Conservation (phyloP, 2,797 vertebrate genomes). For the Morelia viridis region DNA sequence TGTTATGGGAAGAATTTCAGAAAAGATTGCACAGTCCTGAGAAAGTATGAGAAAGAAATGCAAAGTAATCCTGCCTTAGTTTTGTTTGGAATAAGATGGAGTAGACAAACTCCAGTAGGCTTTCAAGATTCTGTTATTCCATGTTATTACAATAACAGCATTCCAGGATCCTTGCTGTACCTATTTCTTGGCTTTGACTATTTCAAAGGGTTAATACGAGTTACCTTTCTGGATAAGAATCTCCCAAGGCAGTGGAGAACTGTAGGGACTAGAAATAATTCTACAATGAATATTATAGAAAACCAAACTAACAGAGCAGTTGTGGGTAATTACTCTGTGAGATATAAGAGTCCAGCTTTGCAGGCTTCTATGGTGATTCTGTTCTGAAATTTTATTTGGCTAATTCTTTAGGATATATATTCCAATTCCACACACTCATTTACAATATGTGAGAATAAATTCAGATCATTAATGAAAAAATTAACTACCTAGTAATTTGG, state of each 20-base stretch:
- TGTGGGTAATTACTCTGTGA: background rate
- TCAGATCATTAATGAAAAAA: background rate
- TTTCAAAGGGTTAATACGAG: background rate
- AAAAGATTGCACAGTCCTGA: background rate
- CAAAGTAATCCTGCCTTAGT: background rate
- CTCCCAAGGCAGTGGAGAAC: background rate
- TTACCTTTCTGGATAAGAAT: background rate
- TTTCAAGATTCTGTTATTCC: background rate
- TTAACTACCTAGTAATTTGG: background rate
- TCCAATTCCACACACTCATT: background rate
- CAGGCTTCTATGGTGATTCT: background rate
- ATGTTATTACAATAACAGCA: background rate
- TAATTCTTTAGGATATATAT: background rate
- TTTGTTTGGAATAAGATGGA: background rate
- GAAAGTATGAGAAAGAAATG: background rate
- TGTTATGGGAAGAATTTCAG: background rate
- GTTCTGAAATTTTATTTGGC: background rate
- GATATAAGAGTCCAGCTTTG: background rate
- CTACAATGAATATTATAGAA: background rate
- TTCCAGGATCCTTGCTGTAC: background rate
- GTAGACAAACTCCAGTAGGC: background rate
- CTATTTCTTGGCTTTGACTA: background rate
- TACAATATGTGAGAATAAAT: background rate
- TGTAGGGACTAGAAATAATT: background rate
- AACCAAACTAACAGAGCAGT: background rate